Conservation (phyloP, 1,140 invertebrate genomes). For the Philopotamus ludificatus region DNA sequence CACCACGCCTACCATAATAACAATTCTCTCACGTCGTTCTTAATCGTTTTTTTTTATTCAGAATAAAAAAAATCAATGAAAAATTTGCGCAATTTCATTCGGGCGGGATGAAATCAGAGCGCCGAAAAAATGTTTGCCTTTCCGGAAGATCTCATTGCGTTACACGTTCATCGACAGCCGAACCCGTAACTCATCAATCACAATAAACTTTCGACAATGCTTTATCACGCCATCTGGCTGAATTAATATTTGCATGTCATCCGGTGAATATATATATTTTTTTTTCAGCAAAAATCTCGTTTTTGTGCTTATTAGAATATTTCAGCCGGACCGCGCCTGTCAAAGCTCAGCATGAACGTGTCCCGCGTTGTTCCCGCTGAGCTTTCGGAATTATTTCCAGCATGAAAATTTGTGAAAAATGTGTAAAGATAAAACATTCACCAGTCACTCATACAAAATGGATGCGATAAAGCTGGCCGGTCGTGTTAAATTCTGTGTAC, state of each 20-base stretch:
- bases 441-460: neutral
- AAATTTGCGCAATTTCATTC: no score
- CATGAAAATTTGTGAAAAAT: neutral
- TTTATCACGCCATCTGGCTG: constrained; percentile 4
- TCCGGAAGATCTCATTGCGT: neutral
- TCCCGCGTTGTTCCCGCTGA: neutral
- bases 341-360: neutral
- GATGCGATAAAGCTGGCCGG: neutral
- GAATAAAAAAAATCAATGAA: no score
- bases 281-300: neutral
- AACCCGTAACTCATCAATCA: constrained; percentile 21
- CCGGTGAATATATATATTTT: neutral
- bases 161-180: constrained; percentile 10
- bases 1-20: no score
- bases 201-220: constrained; percentile 22
- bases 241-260: constrained; percentile 22
- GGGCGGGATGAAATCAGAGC: no score
- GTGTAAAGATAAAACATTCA: neutral
- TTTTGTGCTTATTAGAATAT: neutral
- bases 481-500: neutral
- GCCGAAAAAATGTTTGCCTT: neutral
- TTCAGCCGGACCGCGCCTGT: neutral
- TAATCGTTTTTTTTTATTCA: no score
- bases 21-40: no score
- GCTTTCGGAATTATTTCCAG: neutral